Percentiles rank a stretch among this genome's conserved stretches.
phyloP scores from a whole-genome alignment of 2,888 invertebrate genomes.

The Scaptomyza reducta region DNA sequence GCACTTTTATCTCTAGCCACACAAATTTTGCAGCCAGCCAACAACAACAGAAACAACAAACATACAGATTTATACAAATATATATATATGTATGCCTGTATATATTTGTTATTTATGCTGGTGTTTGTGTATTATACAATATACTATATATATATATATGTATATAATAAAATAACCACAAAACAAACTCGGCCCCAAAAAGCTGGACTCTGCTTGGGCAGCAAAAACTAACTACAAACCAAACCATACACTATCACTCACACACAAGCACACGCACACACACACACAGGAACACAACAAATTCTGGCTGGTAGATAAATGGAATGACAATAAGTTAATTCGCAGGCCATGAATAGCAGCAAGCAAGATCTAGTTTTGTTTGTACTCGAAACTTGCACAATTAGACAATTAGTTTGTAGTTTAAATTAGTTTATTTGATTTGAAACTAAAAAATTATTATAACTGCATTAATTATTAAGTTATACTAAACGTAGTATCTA shows the following conservation, averaged over 20 bases:
- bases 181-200: conserved; percentile 72
- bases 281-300: conserved; percentile 18
- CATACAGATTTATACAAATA: conserved; percentile 22
- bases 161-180: conserved; percentile 67
- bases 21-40: conserved; percentile 74
- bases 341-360: conserved; percentile 33
- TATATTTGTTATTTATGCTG: conserved; percentile 60
- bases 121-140: conserved; percentile 65
- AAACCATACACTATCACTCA: conserved; percentile 30
- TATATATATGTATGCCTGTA: conserved; percentile 22
- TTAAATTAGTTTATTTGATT: neutral
- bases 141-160: conserved; percentile 9
- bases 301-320: conserved; percentile 27
- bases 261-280: conserved; percentile 26
- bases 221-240: conserved; percentile 60
- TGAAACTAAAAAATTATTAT: neutral
- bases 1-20: conserved; percentile 82
- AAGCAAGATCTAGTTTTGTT: conserved; percentile 6
- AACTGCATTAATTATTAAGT: neutral
- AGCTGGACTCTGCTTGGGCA: conserved; percentile 48
- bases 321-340: conserved; percentile 54
- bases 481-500: no score
- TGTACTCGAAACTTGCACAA: neutral
- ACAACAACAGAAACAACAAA: conserved; percentile 35
- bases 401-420: conserved; percentile 19